Evolutionary conservation across 2,888 invertebrate species (phyloP), one percentile per base, ranked within the genome.

Genomic region (Galerucella pusilla): DNA sequence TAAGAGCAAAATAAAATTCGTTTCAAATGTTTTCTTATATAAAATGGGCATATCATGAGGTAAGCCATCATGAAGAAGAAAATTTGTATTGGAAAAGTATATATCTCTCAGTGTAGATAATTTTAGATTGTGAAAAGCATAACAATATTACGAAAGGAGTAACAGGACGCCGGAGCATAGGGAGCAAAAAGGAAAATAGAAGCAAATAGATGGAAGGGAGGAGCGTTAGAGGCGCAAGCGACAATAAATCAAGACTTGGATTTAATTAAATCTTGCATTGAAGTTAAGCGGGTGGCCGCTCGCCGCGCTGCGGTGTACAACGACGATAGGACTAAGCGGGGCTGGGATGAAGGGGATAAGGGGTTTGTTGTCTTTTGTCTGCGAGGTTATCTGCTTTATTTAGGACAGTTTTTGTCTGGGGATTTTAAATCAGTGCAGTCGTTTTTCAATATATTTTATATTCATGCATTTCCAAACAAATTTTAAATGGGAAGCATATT

Each of bases 211-310:
- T 46, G 63, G 72, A 45, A 75, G 68, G 73, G 65, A 69, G 67
- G 49, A 42, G 57, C 66, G 74, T 78, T 73, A 76, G 80, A 73
- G 78, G 83, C 84, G 83, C 84, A 84, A 86, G 87, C 87, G 88
- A 88, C 88, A 88, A 89, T 89, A 89, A 89, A 89, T 89, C 89
- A 89, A 88, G 88, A 88, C 88, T 86, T 85, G 88, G 88, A 88
- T 88, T 89, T 88, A 89, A 88, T 89, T 88, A 89, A 89, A 89
- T 89, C 88, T 89, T 88, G 88, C 88, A 88, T 88, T 88, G 88
- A 88, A 88, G 88, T 88, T 88, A 87, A 88, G 87, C 87, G 88
- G 88, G 86, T 85, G 86, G 87, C 87, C 88, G 86, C 87, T 86
- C 84, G 87, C 87, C 86, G 86, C 86, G 86, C 87, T 88, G 87